These are phyloP conservation scores for Axea sp. DNA, from an alignment of 2,888 invertebrate genomes.

Conservation along the genomic window DNA sequence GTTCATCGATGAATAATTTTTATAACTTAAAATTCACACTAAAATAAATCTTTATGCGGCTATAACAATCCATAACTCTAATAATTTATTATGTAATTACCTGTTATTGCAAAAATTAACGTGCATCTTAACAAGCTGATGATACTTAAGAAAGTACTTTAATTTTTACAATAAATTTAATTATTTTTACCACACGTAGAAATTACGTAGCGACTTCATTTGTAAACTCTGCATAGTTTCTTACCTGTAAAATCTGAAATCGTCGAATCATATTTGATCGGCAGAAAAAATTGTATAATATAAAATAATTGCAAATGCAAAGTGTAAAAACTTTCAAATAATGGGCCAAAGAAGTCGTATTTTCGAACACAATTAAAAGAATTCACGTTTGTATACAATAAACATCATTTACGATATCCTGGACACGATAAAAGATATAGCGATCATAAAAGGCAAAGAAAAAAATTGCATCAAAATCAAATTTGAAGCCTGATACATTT, in stretches of 20 bases:
- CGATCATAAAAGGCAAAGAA: conserved; percentile 15
- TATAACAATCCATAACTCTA: conserved; percentile 34
- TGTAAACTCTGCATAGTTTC: conserved; percentile 44
- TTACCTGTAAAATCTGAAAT: conserved; percentile 13
- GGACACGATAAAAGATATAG: conserved; percentile 24
- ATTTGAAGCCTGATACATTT: conserved; percentile 51
- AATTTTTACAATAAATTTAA: conserved; percentile 48
- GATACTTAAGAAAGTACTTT: conserved; percentile 42
- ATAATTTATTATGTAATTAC: conserved; percentile 11
- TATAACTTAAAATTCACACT: neutral
- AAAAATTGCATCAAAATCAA: conserved; percentile 38
- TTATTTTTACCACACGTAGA: conserved; percentile 35
- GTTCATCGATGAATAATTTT: too few relatives aligned
- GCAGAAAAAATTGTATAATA: conserved; percentile 29
- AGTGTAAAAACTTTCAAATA: conserved; percentile 46
- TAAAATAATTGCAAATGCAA: conserved; percentile 27
- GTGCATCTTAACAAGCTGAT: conserved; percentile 10
- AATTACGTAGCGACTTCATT: conserved; percentile 19
- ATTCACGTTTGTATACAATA: conserved; percentile 48
- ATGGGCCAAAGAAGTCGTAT: conserved; percentile 40
- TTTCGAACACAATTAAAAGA: conserved; percentile 46
- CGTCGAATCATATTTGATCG: conserved; percentile 28
- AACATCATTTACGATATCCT: conserved; percentile 26
- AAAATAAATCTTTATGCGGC: conserved; percentile 38
- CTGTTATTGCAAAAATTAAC: conserved; percentile 49